Evolutionary conservation across 2,888 invertebrate genomes (phyloP), one percentile per base, ranked within the genome.

Genomic region (Heliconius charithonia): DNA sequence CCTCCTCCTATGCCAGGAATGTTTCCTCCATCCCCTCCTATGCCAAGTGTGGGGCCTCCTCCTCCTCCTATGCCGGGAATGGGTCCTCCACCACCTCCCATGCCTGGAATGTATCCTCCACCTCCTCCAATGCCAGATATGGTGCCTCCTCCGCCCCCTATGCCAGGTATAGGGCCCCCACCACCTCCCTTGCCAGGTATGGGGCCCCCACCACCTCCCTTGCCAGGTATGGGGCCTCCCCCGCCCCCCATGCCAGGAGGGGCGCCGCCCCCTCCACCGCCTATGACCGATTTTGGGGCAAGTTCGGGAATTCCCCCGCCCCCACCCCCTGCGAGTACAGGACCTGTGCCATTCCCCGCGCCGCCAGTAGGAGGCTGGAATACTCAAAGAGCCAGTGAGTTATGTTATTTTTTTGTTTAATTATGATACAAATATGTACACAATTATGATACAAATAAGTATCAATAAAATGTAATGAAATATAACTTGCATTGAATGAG

Each of bases 281-380:
- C 95, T 0, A 89, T 91, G 81, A 89, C 89, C 0, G 89, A 85
- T 81, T 91, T 92, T 82, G 89, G 86, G 75, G 88, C 90, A 19
- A 87, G 84, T 27, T 78, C 95, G 0, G 91, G 89, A 0, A 87
- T 89, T 13, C 93, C 91, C 25, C 93, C 90, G 0, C 91, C 93
- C 0, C 93, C 92, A 0, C 93, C 92, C 0, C 89, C 91, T 3
- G 16, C 77, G 10, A 77, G 78, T 32, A 80, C 85, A n/a, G 93
- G 93, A 2, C 97, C 97, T 10, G 92, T 96, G 16, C 97, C 98
- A 62, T 96, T 98, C 77, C 97, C 98, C 25, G 96, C 97, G 69
- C 98, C 98, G n/a, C 98, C 98, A 19, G 95, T 95, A 32, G 97
- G 98, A 76, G 97, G 97, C 63, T 98, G 98, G 98, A 97, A 96